Evolutionary conservation across 2,113 vertebrate species (phyloP).

Genomic region (Peromyscus maniculatus): DNA sequence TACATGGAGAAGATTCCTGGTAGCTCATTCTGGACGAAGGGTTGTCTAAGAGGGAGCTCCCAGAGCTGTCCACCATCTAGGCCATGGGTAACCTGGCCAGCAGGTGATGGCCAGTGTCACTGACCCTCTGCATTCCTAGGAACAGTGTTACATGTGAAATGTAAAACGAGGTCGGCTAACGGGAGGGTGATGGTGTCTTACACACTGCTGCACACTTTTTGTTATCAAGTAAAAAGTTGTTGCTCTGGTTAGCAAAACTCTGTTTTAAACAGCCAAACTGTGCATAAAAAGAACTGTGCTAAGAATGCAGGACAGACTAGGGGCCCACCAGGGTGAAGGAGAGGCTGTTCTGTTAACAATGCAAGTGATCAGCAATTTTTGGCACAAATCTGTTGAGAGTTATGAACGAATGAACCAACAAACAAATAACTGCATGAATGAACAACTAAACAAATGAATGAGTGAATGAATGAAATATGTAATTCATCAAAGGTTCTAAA

Average conservation of each 20-base stretch:
- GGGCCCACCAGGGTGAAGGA: not conserved
- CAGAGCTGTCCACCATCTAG: too few relatives aligned
- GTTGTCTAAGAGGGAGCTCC: not conserved
- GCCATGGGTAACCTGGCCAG: not conserved
- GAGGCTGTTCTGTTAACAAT: not conserved
- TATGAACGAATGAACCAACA: not conserved
- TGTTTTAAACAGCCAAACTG: not conserved
- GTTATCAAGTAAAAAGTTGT: not conserved
- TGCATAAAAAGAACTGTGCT: not conserved
- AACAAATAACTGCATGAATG: not conserved
- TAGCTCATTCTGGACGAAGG: not conserved
- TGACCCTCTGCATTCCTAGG: too few relatives aligned
- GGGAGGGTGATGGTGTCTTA: accelerated
- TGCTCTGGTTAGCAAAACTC: not conserved
- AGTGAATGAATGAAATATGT: not conserved
- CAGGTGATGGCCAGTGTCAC: not conserved
- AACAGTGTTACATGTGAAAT: not conserved
- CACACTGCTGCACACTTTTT: not conserved
- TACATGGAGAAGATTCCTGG: not conserved
- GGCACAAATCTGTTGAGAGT: not conserved
- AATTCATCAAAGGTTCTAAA: not conserved
- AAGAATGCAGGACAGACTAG: not conserved
- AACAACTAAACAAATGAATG: not conserved
- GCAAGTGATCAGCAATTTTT: not conserved
- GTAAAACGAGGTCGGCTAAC: not conserved